Percentiles rank a stretch among this genome's conserved stretches.
These are phyloP conservation scores for Chrysomela aeneicollis DNA, from an alignment of 2,888 invertebrate genomes.

Conservation along the genomic window DNA sequence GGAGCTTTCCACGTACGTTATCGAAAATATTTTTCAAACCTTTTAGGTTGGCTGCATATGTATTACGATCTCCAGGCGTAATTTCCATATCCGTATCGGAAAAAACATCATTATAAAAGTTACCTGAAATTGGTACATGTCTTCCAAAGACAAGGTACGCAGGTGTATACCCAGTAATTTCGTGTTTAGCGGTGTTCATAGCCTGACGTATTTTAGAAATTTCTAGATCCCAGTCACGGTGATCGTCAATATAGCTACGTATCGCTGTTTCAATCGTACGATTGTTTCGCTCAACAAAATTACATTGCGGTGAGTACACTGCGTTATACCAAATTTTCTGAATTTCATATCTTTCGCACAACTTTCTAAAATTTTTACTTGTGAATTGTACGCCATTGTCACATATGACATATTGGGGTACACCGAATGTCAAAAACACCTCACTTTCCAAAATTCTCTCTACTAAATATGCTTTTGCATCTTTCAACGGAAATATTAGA, in stretches of 20 bases:
- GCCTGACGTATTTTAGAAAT: conserved; percentile 33
- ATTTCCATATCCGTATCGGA: neutral
- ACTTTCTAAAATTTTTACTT: conserved; percentile 26
- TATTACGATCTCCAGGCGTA: neutral
- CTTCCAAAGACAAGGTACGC: conserved; percentile 35
- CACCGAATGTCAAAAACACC: conserved; percentile 33
- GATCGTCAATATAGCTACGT: conserved; percentile 29
- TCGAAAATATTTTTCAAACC: conserved; percentile 9
- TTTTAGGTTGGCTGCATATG: conserved; percentile 9
- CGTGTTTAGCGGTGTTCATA: conserved; percentile 35
- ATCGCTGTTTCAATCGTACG: conserved; percentile 47
- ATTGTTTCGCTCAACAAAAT: conserved; percentile 52
- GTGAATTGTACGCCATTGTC: conserved; percentile 33
- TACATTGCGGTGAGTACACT: conserved; percentile 51
- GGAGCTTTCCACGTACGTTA: conserved; percentile 15
- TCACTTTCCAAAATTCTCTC: conserved; percentile 27
- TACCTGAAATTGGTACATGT: conserved; percentile 33
- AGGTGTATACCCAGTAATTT: conserved; percentile 34
- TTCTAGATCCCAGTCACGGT: conserved; percentile 26
- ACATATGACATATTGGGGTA: conserved; percentile 24
- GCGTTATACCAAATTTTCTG: conserved; percentile 43
- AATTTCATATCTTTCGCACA: conserved; percentile 36
- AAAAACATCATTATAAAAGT: conserved; percentile 26
- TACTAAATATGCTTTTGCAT: too few relatives aligned
- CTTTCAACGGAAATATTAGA: too few relatives aligned